Evolutionary conservation across 2,888 invertebrate genomes (phyloP), one percentile per base, ranked within the genome.

Genomic region (Nemapogon koenigi): DNA sequence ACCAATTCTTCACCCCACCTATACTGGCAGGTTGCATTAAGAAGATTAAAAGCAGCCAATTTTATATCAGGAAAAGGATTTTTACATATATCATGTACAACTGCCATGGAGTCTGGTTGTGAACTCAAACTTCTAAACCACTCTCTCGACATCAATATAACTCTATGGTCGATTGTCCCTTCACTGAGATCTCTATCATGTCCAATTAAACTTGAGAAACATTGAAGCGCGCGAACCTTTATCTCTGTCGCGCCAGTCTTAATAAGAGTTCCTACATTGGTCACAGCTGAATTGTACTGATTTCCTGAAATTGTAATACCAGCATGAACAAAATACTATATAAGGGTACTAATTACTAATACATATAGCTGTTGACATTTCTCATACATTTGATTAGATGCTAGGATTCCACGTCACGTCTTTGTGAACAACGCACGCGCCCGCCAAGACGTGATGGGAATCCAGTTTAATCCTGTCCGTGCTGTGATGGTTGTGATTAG

Each of bases 61-160:
- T 87, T 86, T 11, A 94, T 80, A 48, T 95, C 94, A 1, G 84
- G 71, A 55, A 95, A 94, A 4, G 95, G 94, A 64, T 89, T 91
- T 44, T 86, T 86, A 42, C 86, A 84, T 28, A 87, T 67, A 2
- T 73, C 57, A 53, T 83, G 73, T 26, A 92, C 66, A 27, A 83
- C 62, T 40, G 85, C 83, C 58, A 88, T 81, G 0, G 89, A 80
- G 41, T 52, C 46, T n/a, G 67, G 62, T 3, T 55, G 50, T 37
- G 56, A 59, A 40, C 62, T 65, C 25, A 80, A 46, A 40, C 62
- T 59, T 43, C 79, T 62, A 41, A 80, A 79, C 80, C 80, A 80
- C 49, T 80, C 80, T 35, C 80, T 58, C 0, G 78, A 75, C 78
- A 80, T 78, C 27, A 80, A 47, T 4, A 72, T 71, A 6, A 79